Base-by-base conservation (phyloP, 2,113 vertebrate genomes). In the Cebidichthys violaceus region DNA sequence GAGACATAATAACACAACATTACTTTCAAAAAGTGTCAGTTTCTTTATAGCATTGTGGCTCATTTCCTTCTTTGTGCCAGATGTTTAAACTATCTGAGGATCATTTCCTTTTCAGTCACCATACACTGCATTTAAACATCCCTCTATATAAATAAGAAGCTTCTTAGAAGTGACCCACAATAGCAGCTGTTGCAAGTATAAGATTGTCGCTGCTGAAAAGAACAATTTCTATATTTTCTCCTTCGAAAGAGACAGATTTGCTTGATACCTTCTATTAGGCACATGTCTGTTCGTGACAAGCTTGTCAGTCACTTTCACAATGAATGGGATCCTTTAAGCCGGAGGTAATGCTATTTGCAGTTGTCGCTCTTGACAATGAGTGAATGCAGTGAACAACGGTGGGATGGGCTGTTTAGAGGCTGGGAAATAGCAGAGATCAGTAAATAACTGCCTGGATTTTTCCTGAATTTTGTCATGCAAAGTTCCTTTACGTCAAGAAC, bases 201-300 rank as follows among this genome's bases (percentile, higher is more conserved):
- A 52, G 35, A 47, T 83, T 75, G 57, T 78, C 20, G 20, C 27
- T 0, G 57, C 37, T 73, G 70, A 70, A 78, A 52, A 61, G 55
- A 62, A 73, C 15, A 10, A 57, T 83, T 67, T 37, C 33, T n/a
- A 9, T 13, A 31, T 54, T 41, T 83, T 64, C 41, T 18, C 29
- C 3, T 5, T 6, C 50, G 45, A 74, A 64, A 70, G 55, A 39
- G 13, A 79, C 29, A 75, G 76, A 78, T 78, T 70, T 60, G 47
- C 55, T 69, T 43, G 73, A 82, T 82, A 52, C 27, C 61, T 83
- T 79, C 54, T 55, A 77, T 81, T 70, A 72, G 45, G 10, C 37
- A 39, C 33, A 72, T 6, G n/a, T 31, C 33, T 81, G 82, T 81
- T 81, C 81, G 77, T 60, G 85, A 88, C 79, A 52, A 70, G 81